phyloP scores from a whole-genome alignment of 1,140 invertebrate species.

The Cydia splendana region DNA sequence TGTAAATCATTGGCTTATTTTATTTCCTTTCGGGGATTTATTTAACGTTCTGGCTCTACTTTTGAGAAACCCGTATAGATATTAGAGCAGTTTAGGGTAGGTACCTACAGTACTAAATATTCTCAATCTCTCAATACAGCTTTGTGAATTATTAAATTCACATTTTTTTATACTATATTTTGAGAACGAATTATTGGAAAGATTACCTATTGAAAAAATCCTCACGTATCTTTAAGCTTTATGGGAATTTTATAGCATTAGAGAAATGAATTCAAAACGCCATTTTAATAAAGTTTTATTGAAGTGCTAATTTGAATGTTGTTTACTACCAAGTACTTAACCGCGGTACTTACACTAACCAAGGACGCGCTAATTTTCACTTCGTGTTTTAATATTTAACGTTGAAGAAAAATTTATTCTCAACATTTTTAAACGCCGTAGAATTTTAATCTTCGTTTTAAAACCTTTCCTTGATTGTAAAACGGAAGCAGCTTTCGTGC shows the following conservation, averaged over 20 bases:
- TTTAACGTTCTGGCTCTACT: background rate
- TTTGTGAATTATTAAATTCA: too few relatives aligned
- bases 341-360: background rate
- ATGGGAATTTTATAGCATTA: background rate
- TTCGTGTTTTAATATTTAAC: conserved; percentile 17
- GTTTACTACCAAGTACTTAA: conserved; percentile 3
- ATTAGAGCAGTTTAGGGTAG: too few relatives aligned
- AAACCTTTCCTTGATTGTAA: conserved; percentile 14
- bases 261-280: background rate
- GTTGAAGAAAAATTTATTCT: background rate
- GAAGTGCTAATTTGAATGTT: conserved; percentile 15
- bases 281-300: background rate
- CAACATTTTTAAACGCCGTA: background rate
- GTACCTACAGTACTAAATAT: too few relatives aligned
- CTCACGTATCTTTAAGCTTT: background rate
- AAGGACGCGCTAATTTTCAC: background rate
- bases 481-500: conserved; percentile 20
- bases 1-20: conserved; percentile 33
- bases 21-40: conserved; percentile 28
- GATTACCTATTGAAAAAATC: background rate
- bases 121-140: too few relatives aligned
- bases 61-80: background rate
- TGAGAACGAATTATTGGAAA: too few relatives aligned
- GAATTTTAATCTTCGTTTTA: background rate
- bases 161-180: too few relatives aligned